phyloP scores from a whole-genome alignment of 2,113 vertebrate genomes.

The Montifringilla adamsi region DNA sequence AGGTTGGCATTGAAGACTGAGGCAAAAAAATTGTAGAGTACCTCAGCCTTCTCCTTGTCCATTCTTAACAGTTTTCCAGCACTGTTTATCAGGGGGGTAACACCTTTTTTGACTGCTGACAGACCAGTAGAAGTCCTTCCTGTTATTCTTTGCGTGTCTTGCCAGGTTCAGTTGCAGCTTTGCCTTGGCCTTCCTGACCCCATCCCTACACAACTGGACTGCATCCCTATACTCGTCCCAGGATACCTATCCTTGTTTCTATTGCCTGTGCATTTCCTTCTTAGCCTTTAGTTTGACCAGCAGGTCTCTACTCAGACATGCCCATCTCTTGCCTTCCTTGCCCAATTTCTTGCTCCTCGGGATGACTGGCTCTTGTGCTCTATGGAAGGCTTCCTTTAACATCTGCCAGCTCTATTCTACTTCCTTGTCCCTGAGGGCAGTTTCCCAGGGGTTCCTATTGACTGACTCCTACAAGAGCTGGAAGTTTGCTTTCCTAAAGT shows the following conservation, averaged over 20 bases:
- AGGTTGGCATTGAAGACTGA: neutral
- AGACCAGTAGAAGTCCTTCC: neutral
- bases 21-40: neutral
- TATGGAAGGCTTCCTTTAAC: neutral
- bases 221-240: neutral
- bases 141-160: neutral
- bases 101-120: neutral
- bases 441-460: neutral
- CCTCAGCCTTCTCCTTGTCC: neutral
- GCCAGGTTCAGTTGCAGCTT: neutral
- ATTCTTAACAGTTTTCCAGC: neutral
- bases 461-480: neutral
- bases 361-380: neutral
- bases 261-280: neutral
- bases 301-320: neutral
- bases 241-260: neutral
- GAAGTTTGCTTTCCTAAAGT: neutral
- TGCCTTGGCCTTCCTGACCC: neutral
- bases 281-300: neutral
- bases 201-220: neutral
- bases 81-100: neutral
- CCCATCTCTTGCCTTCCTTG: neutral
- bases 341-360: neutral
- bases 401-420: neutral
- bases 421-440: neutral